Evolutionary conservation across 1,140 invertebrate genomes (phyloP), one percentile per base, ranked within the genome.

Genomic region (Meloidogyne exigua): DNA sequence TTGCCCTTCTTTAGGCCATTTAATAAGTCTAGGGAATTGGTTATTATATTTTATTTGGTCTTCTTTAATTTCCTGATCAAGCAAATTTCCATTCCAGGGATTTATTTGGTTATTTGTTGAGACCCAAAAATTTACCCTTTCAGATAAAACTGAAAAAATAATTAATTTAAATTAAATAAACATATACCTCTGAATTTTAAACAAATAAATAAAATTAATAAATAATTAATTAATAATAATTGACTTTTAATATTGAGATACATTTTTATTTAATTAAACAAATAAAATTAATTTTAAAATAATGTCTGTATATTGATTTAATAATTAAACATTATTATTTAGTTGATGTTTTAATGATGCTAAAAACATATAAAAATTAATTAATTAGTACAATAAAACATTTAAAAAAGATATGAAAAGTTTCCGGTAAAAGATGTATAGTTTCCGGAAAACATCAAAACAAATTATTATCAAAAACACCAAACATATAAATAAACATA

Each of bases 1-100:
- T 39, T 64, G 71, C 18, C 49, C 49, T 32, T 73, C 44, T 23
- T 68, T 68, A 11, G 71, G 74, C 71, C 71, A 73, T 12, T 65
- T 57, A 62, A 73, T 73, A 18, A 73, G 57, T 63, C 21, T 62
- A 12, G 71, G 49, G 28, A 73, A 73, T 62, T 72, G 49, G 2
- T 71, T 42, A 10, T 71, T 57, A 57, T 57, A 57, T n/a, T 57
- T 57, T n/a, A 4, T 57, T 57, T 57, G 18, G n/a, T 44, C 18
- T 57, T n/a, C 36, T 39, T 39, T 39, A 0, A 39, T n/a, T n/a
- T 57, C 18, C n/a, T 57, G 49, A 57, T 57, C 18, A 57, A 57
- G 2, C 1, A n/a, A 57, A 57, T 57, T 57, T 57, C 49, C 49
- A 57, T 57, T 18, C 49, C 49, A 57, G 7, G 49, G 36, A 10